phyloP scores from a whole-genome alignment of 92 coral and sea anemone genomes.

The Micromussa lordhowensis region DNA sequence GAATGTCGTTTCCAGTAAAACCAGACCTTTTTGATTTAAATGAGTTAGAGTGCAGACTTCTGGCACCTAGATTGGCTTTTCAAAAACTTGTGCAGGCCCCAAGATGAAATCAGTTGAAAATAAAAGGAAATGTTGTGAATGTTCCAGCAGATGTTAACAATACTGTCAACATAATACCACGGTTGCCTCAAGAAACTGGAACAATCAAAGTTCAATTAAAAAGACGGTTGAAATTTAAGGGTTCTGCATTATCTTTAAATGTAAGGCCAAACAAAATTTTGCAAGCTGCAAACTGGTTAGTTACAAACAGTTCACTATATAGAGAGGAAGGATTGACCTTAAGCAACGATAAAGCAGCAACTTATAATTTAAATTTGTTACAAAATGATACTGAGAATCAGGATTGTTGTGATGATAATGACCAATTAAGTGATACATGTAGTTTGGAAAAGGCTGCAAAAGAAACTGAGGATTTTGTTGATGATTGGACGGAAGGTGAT shows the following conservation, averaged over 20 bases:
- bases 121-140: too few relatives aligned
- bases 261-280: slow-evolving; percentile 58
- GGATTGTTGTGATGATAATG: too few relatives aligned
- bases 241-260: slow-evolving; percentile 34
- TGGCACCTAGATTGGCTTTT: slow-evolving; percentile 58
- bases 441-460: not conserved
- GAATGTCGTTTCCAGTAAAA: slow-evolving; percentile 32
- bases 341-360: too few relatives aligned
- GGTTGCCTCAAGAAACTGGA: too few relatives aligned
- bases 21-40: slow-evolving; percentile 36
- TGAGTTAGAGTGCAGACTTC: too few relatives aligned
- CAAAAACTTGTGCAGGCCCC: slow-evolving; percentile 54
- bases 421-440: too few relatives aligned
- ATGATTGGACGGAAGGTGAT: slow-evolving; percentile 21
- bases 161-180: too few relatives aligned
- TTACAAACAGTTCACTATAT: slow-evolving; percentile 66
- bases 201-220: too few relatives aligned
- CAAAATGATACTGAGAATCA: too few relatives aligned
- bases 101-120: slow-evolving; percentile 58
- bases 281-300: slow-evolving; percentile 61
- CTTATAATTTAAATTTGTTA: too few relatives aligned
- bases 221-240: not conserved
- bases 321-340: slow-evolving; percentile 65
- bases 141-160: too few relatives aligned
- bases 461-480: not conserved